phyloP scores from a whole-genome alignment of 2,888 invertebrate genomes.

The Plebejus anna region DNA sequence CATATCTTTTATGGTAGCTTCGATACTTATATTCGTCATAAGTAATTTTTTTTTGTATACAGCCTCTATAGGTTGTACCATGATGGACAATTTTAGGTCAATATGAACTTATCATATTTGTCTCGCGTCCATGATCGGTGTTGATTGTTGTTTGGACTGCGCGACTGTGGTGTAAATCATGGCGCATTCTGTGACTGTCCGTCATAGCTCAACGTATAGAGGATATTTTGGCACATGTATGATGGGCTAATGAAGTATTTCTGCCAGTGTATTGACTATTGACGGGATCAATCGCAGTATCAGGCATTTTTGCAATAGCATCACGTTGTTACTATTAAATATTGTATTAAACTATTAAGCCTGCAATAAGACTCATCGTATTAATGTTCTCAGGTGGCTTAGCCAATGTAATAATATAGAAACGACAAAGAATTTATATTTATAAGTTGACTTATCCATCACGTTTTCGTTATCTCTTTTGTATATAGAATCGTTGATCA shows the following conservation, averaged over 20 bases:
- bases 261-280: constrained; percentile 1
- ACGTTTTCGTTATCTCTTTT: no score
- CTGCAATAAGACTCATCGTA: neutral
- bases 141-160: neutral
- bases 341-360: neutral
- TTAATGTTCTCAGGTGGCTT: neutral
- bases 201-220: neutral
- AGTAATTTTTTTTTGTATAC: no score
- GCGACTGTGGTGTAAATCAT: neutral
- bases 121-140: no score
- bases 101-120: neutral
- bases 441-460: no score
- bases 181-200: neutral
- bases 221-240: neutral
- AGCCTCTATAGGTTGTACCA: neutral
- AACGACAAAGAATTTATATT: neutral
- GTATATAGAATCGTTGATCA: no score
- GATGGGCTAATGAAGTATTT: neutral
- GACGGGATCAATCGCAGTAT: constrained; percentile 28
- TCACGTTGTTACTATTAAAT: neutral
- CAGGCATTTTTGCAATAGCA: neutral
- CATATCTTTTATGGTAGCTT: constrained; percentile 13
- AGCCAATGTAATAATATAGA: neutral
- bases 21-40: neutral
- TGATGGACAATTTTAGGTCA: neutral